A percentile compares a stretch with the other conserved stretches of the same genome.
phyloP scores from a whole-genome alignment of 2,797 vertebrate species.

The Alfaro cultratus region DNA sequence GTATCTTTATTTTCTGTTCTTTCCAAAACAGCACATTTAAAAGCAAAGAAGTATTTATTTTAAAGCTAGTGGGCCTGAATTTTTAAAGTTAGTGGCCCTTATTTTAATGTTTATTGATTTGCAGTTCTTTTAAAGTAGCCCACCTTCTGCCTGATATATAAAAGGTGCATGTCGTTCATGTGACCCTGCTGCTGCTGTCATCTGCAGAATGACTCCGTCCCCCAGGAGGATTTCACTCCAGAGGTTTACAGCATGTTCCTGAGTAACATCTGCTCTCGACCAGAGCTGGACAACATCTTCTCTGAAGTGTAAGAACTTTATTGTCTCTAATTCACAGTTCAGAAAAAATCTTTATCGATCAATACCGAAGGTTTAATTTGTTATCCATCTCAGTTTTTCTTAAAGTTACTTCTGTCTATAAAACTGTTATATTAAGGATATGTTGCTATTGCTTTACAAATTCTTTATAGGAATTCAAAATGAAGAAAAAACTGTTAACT shows the following conservation, averaged over 20 bases:
- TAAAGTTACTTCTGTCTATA: neutral
- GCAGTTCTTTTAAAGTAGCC: neutral
- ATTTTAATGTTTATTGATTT: neutral
- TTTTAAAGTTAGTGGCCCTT: neutral
- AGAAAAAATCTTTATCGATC: neutral
- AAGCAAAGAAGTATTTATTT: neutral
- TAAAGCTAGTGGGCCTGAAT: neutral
- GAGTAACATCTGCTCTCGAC: conserved; percentile 92
- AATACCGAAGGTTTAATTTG: neutral
- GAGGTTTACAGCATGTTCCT: conserved; percentile 93
- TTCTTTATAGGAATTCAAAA: neutral
- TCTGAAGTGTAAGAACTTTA: conserved; percentile 90
- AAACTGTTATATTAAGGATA: neutral
- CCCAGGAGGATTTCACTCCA: conserved; percentile 93
- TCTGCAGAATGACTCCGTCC: conserved; percentile 92
- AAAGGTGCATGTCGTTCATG: neutral
- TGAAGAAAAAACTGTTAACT: neutral
- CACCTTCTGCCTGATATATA: neutral
- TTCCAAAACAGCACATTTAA: neutral
- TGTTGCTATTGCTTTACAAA: neutral
- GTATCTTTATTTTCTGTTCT: neutral
- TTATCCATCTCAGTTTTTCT: neutral
- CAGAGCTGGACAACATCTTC: conserved; percentile 99
- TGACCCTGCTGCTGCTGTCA: conserved; percentile 24
- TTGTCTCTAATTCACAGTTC: neutral